A percentile compares a stretch with the other conserved stretches of the same genome.
phyloP scores from a whole-genome alignment of 2,797 vertebrate species.

The Pangasius krempfi region DNA sequence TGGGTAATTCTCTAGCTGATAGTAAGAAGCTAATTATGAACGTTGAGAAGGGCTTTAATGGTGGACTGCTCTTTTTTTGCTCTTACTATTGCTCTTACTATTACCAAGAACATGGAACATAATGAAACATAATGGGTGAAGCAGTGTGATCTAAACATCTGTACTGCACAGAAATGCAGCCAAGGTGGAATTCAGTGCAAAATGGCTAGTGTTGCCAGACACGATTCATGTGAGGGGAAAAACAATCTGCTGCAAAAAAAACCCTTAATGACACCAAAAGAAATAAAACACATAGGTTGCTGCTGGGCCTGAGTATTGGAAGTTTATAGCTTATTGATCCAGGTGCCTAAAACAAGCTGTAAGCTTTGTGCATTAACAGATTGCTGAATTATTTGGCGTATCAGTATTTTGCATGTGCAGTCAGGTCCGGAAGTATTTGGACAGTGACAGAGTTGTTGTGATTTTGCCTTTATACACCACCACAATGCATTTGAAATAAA shows the following conservation, averaged over 20 bases:
- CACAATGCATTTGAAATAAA: no score
- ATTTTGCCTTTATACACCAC: no score
- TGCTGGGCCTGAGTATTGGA: background rate
- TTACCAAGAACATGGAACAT: background rate
- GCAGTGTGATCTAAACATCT: background rate
- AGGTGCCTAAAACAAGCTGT: background rate
- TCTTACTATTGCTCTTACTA: background rate
- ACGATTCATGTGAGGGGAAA: background rate
- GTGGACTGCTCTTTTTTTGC: background rate
- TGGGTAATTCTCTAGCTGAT: background rate
- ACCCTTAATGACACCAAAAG: background rate
- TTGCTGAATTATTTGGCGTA: background rate
- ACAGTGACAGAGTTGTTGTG: no score
- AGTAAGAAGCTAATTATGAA: background rate
- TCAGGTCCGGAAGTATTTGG: no score
- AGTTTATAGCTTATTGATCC: slow-evolving; percentile 18
- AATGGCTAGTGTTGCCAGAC: background rate
- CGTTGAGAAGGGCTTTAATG: background rate
- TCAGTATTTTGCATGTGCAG: background rate
- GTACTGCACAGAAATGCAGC: background rate
- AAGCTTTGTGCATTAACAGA: slow-evolving; percentile 3
- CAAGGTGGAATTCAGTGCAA: background rate
- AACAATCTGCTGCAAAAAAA: background rate
- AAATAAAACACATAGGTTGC: background rate
- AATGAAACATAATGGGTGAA: background rate